A percentile compares a stretch with the other conserved stretches of the same genome.
phyloP scores from a whole-genome alignment of 1,140 invertebrate genomes.

The Ladona fulva region DNA sequence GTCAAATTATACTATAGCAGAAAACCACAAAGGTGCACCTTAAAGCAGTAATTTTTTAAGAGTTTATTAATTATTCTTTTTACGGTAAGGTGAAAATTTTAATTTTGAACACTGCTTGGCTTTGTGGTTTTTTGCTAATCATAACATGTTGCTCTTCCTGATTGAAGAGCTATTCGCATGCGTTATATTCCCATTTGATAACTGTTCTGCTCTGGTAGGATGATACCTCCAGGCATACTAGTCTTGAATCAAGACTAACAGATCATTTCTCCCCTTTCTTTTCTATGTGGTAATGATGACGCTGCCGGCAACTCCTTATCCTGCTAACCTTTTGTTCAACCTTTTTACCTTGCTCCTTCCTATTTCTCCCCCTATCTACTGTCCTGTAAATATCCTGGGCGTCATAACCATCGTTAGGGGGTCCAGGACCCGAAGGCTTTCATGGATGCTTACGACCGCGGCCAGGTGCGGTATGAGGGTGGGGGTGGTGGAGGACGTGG shows the following conservation, averaged over 20 bases:
- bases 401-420: not conserved
- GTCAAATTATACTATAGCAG: not conserved
- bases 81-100: not conserved
- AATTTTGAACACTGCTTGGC: not conserved
- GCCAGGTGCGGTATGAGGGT: constrained; percentile 23
- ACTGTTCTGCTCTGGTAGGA: not conserved
- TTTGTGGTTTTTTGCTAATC: not conserved
- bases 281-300: constrained; percentile 6
- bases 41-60: not conserved
- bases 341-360: too few relatives aligned
- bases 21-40: not conserved
- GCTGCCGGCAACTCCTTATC: not conserved
- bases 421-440: constrained; percentile 17
- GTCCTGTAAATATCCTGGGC: not conserved
- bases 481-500: constrained; percentile 43
- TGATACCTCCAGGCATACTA: not conserved
- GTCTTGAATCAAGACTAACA: constrained; percentile 1
- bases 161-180: not conserved
- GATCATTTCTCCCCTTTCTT: constrained; percentile 5
- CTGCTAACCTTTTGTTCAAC: not conserved
- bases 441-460: constrained; percentile 16
- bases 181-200: not conserved
- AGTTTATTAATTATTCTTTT: not conserved
- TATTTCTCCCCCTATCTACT: too few relatives aligned
- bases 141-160: not conserved